A percentile compares a stretch with the other conserved stretches of the same genome.
These are phyloP conservation scores for Drosophila pseudoananassae DNA, from an alignment of 1,140 invertebrate genomes.

Conservation along the genomic window DNA sequence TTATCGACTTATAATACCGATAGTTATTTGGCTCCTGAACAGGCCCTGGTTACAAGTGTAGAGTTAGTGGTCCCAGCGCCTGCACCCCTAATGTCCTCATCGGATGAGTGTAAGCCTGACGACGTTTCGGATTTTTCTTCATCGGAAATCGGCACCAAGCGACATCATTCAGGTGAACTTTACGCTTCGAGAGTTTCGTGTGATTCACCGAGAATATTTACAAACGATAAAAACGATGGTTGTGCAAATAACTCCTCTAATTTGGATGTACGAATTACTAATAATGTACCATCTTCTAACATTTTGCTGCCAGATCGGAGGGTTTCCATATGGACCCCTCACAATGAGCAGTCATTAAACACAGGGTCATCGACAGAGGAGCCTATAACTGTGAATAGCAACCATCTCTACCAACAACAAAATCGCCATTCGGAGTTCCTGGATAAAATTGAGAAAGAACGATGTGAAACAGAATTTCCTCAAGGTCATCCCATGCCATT, in stretches of 20 bases:
- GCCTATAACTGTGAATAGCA: slow-evolving; percentile 19
- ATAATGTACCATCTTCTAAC: slow-evolving; percentile 68
- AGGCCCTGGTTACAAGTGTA: slow-evolving; percentile 67
- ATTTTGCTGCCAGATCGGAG: slow-evolving; percentile 54
- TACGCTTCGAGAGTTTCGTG: slow-evolving; percentile 26
- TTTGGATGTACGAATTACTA: slow-evolving; percentile 70
- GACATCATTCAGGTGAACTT: slow-evolving; percentile 22
- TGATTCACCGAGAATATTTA: slow-evolving; percentile 20
- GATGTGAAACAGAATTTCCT: slow-evolving; percentile 16
- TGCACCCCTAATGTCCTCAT: slow-evolving; percentile 20
- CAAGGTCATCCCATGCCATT: slow-evolving; percentile 45
- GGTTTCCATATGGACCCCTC: slow-evolving; percentile 60
- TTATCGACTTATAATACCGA: slow-evolving; percentile 16
- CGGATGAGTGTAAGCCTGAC: not conserved
- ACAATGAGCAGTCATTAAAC: slow-evolving; percentile 43
- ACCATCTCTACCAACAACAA: slow-evolving; percentile 40
- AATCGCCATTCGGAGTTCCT: slow-evolving; percentile 50
- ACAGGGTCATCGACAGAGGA: slow-evolving; percentile 9
- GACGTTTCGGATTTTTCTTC: not conserved
- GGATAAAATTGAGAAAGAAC: slow-evolving; percentile 62
- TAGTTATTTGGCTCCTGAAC: slow-evolving; percentile 61
- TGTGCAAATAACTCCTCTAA: slow-evolving; percentile 72
- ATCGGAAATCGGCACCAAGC: slow-evolving; percentile 14
- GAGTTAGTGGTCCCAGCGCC: slow-evolving; percentile 65
- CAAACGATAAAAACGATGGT: slow-evolving; percentile 69